Conservation (phyloP, 2,797 vertebrate species). For the Melopsittacus undulatus region DNA sequence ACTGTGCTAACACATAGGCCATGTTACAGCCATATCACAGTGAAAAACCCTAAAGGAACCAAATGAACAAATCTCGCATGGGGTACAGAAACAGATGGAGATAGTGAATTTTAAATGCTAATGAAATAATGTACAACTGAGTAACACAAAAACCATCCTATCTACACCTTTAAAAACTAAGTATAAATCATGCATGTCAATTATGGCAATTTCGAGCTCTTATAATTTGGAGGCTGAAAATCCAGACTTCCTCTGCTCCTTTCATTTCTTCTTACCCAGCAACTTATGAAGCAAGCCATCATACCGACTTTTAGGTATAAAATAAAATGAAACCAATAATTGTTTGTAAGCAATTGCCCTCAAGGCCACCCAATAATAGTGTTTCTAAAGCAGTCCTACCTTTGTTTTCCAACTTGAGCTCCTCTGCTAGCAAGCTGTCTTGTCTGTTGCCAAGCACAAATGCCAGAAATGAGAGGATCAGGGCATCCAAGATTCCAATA, state of each 20-base stretch:
- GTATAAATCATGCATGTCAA: background rate
- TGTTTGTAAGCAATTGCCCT: conserved; percentile 15
- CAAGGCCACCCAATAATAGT: background rate
- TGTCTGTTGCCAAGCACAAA: conserved; percentile 98
- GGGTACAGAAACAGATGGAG: background rate
- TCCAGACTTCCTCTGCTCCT: background rate
- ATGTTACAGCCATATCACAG: background rate
- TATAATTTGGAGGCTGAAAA: conserved; percentile 2
- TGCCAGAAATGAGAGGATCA: conserved; percentile 97
- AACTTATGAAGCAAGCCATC: background rate
- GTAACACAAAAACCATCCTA: background rate
- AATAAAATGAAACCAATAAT: background rate
- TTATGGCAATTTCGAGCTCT: background rate
- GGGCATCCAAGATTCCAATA: conserved; percentile 97
- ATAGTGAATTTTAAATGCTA: background rate
- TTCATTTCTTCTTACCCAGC: background rate
- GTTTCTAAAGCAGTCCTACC: conserved; percentile 74
- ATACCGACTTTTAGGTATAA: background rate
- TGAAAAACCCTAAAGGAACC: background rate
- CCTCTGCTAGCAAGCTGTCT: conserved; percentile 95
- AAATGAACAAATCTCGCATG: background rate
- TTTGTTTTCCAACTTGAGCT: conserved; percentile 97
- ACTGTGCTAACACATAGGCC: background rate
- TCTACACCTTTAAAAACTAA: background rate
- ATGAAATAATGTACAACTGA: background rate